phyloP scores from a whole-genome alignment of 2,113 vertebrate species.

The Mesembrinibis cayennensis region DNA sequence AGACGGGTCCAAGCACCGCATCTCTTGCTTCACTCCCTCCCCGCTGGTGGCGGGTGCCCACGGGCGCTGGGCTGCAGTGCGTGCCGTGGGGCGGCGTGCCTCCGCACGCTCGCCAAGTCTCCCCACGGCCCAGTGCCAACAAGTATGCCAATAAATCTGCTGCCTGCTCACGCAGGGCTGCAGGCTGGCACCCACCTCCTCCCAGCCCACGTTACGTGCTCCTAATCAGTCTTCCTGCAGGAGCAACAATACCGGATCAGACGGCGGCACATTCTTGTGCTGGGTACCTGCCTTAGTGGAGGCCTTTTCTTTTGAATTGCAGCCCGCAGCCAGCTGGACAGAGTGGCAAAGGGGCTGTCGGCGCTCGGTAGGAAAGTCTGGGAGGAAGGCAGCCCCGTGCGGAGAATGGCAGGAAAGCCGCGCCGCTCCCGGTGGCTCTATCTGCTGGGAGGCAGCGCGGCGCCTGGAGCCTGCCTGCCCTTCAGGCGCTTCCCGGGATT shows the following conservation, averaged over 20 bases:
- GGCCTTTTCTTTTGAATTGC: conserved; percentile 46
- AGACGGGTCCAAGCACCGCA: background rate
- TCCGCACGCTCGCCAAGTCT: background rate
- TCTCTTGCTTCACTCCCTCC: background rate
- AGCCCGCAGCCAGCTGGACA: background rate
- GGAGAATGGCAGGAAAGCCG: conserved; percentile 89
- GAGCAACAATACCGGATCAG: background rate
- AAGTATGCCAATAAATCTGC: background rate
- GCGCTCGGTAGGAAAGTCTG: conserved; percentile 65
- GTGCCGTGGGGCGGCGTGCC: background rate
- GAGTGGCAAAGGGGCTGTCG: conserved; percentile 36
- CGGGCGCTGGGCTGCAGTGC: background rate
- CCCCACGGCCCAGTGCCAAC: background rate
- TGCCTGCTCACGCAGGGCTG: background rate
- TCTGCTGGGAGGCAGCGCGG: conserved; percentile 72
- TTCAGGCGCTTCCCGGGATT: conserved; percentile 82
- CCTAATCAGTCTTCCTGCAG: conserved; percentile 78
- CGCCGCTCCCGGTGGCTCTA: conserved; percentile 79
- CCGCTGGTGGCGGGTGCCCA: background rate
- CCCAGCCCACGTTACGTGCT: background rate
- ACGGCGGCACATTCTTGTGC: conserved; percentile 14
- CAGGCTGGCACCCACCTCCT: conserved; percentile 33
- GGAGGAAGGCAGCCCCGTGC: conserved; percentile 72
- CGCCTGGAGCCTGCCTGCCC: conserved; percentile 82
- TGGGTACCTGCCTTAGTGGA: background rate